Evolutionary conservation across 2,113 vertebrate genomes (phyloP).

Genomic region (Phalacrocorax pelagicus): DNA sequence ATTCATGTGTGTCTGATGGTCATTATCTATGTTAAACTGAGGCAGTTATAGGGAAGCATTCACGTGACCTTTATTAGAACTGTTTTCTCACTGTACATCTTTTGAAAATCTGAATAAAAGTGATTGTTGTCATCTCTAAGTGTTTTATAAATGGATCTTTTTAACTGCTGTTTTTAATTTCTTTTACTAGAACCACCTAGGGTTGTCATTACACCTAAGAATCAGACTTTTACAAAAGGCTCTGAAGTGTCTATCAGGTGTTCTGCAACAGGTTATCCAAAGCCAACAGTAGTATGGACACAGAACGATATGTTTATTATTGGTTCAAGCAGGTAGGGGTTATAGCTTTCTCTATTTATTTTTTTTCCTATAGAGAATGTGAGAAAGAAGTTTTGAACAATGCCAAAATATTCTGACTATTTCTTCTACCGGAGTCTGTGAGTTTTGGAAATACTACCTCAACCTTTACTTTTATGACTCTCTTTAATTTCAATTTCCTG

Average conservation of each 20-base stretch:
- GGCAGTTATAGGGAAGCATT: background rate
- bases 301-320: constrained; percentile 88
- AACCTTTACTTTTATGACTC: background rate
- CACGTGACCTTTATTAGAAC: background rate
- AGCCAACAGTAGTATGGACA: constrained; percentile 87
- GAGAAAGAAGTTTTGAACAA: background rate
- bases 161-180: background rate
- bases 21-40: background rate
- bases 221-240: constrained; percentile 86
- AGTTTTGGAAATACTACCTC: background rate
- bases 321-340: constrained; percentile 84
- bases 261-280: constrained; percentile 85
- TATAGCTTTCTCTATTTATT: constrained; percentile 6
- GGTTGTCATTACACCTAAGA: constrained; percentile 84
- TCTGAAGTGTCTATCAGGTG: constrained; percentile 89
- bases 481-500: background rate
- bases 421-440: background rate
- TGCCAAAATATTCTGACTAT: background rate
- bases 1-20: background rate
- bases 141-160: background rate
- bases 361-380: background rate
- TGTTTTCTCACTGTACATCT: background rate
- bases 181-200: constrained; percentile 81
- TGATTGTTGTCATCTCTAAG: background rate
- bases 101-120: background rate